These are phyloP conservation scores for Ylistrum balloti DNA, from an alignment of 1,140 invertebrate species.

Conservation along the genomic window DNA sequence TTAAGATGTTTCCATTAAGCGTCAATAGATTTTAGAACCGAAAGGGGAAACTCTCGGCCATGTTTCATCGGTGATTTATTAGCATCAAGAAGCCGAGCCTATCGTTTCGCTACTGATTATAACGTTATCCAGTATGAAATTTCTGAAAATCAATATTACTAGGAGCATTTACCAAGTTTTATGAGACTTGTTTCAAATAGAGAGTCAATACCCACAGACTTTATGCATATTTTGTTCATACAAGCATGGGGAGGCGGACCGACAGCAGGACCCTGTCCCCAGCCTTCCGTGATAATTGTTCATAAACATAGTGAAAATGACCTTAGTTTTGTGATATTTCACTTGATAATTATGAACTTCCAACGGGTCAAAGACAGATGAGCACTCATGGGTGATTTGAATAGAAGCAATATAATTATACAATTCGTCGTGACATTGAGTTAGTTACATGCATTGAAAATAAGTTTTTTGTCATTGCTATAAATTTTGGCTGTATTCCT, in stretches of 20 bases:
- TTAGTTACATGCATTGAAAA: conserved; percentile 35
- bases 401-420: conserved; percentile 40
- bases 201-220: conserved; percentile 1
- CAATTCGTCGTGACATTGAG: conserved; percentile 2
- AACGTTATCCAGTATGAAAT: conserved; percentile 28
- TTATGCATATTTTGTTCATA: conserved; percentile 40
- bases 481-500: conserved; percentile 39
- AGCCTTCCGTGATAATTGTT: conserved; percentile 24
- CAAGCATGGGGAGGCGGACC: not conserved
- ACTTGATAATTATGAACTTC: conserved; percentile 40
- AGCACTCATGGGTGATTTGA: conserved; percentile 37
- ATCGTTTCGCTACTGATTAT: conserved; percentile 26
- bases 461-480: conserved; percentile 29
- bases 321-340: conserved; percentile 28
- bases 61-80: conserved; percentile 11
- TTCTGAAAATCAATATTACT: conserved; percentile 30
- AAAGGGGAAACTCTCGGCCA: conserved; percentile 30
- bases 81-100: not conserved
- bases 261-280: not conserved
- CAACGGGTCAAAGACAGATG: conserved; percentile 37
- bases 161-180: conserved; percentile 17
- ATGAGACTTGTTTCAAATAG: conserved; percentile 23
- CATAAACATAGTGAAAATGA: conserved; percentile 29
- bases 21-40: conserved; percentile 31
- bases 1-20: conserved; percentile 39